Evolutionary conservation across 2,113 vertebrate genomes (phyloP), one percentile per base, ranked within the genome.

Genomic region (Xenopus laevis): DNA sequence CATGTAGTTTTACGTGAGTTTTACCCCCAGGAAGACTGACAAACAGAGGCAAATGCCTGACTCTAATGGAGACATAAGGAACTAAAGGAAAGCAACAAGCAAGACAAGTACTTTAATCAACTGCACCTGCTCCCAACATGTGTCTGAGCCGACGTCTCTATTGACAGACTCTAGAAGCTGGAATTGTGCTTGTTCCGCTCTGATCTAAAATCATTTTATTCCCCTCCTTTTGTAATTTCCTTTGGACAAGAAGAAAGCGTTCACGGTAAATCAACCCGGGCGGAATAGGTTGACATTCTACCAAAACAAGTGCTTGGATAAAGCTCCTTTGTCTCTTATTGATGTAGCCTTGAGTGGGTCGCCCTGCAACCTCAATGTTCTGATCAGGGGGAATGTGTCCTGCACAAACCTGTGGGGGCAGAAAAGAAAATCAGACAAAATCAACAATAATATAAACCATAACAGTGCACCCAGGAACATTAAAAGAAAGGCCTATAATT

Each of bases 251-350:
- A 13, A 17, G 52, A 63, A 62, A 52, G 40, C 21, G 3, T 21
- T 21, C 11, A 0, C 6, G 59, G 63, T 72, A 64, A 63, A 52
- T 40, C 17, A 40, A 64, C 44, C 45, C 23, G 15, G 18, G 17
- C 45, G 7, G 45, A 52, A 23, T 63, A 46, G 46, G 59, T 72
- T 72, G 71, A 72, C 21, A 64, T 63, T 10, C 18, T 72, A 47
- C 46, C 27, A 64, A 63, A 72, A 62, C 20, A 46, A 53, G 17
- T 17, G 2, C 47, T 72, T 1, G 8, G 15, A 55, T 55, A n/a
- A 55, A 16, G 13, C 53, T 10, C 13, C 16, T 44, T 27, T 7
- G 18, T 61, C 71, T 11, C 13, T 63, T 46, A 72, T 61, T 72
- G 60, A 72, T 30, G 17, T 15, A n/a, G 17, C 6, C 10, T n/a